A percentile compares a stretch with the other conserved stretches of the same genome.
phyloP scores from a whole-genome alignment of 2,797 vertebrate genomes.

The Enteromius afrohamiltoni region DNA sequence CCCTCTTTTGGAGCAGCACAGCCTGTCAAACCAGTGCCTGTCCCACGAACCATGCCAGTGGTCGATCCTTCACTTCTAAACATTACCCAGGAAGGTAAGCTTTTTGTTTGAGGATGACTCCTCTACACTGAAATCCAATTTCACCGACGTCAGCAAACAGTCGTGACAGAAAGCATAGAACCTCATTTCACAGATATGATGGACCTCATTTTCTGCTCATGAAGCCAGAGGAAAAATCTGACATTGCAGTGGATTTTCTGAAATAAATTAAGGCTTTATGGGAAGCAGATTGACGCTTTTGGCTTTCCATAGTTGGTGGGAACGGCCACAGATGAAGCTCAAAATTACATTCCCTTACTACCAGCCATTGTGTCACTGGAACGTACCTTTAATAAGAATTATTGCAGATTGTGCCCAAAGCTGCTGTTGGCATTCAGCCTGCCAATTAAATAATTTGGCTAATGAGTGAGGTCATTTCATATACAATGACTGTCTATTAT shows the following conservation, averaged over 20 bases:
- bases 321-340: constrained; percentile 47
- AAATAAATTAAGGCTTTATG: constrained; percentile 45
- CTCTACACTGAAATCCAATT: constrained; percentile 28
- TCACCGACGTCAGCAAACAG: constrained; percentile 5
- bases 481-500: constrained; percentile 3
- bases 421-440: constrained; percentile 31
- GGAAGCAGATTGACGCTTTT: constrained; percentile 35
- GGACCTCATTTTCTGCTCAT: neutral
- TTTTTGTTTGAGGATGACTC: neutral
- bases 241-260: constrained; percentile 25
- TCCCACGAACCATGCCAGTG: constrained; percentile 78
- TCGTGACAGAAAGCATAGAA: neutral
- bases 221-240: constrained; percentile 38
- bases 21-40: constrained; percentile 79
- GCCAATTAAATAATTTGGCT: constrained; percentile 36
- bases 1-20: constrained; percentile 74
- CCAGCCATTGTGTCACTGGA: constrained; percentile 30
- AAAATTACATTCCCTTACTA: constrained; percentile 27
- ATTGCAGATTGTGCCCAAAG: constrained; percentile 23
- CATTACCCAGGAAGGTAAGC: constrained; percentile 81
- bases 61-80: constrained; percentile 85
- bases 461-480: constrained; percentile 20
- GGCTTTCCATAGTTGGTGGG: constrained; percentile 24
- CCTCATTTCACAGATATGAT: constrained; percentile 7
- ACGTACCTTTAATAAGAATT: constrained; percentile 37